Conservation (phyloP, 2,113 vertebrate species). For the Myotis yumanensis region DNA sequence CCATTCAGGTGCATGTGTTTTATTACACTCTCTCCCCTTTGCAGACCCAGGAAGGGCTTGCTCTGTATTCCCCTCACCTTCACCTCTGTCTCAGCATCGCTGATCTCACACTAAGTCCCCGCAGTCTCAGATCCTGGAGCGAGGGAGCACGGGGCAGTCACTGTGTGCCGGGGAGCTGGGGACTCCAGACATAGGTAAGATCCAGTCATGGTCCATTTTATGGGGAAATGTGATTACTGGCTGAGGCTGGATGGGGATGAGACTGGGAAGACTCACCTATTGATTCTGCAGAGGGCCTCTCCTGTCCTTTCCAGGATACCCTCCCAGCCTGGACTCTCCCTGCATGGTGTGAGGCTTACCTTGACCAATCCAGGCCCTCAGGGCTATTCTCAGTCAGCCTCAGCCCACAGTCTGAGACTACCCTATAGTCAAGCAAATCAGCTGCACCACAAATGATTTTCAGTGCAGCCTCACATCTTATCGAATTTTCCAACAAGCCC, state of each 20-base stretch:
- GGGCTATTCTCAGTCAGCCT: background rate
- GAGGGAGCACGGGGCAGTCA: background rate
- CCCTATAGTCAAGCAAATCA: background rate
- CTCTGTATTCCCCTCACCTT: background rate
- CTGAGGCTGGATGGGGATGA: background rate
- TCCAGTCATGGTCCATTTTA: background rate
- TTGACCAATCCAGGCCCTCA: background rate
- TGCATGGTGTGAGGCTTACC: background rate
- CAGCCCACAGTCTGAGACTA: background rate
- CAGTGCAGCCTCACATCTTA: constrained; percentile 34
- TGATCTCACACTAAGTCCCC: background rate
- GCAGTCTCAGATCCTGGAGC: background rate
- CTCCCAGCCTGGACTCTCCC: background rate
- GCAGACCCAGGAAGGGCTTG: background rate
- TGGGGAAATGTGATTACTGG: background rate
- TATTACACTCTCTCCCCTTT: background rate
- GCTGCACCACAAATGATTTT: constrained; percentile 23
- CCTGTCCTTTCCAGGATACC: background rate
- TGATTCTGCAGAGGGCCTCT: background rate
- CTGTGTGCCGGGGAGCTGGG: too few species aligned
- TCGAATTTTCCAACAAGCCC: constrained; percentile 63
- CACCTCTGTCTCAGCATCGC: background rate
- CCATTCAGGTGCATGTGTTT: background rate
- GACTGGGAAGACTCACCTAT: background rate
- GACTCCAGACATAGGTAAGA: background rate